Base-by-base conservation (phyloP, 2,888 invertebrate genomes). In the Nipponacmea schrenckii region DNA sequence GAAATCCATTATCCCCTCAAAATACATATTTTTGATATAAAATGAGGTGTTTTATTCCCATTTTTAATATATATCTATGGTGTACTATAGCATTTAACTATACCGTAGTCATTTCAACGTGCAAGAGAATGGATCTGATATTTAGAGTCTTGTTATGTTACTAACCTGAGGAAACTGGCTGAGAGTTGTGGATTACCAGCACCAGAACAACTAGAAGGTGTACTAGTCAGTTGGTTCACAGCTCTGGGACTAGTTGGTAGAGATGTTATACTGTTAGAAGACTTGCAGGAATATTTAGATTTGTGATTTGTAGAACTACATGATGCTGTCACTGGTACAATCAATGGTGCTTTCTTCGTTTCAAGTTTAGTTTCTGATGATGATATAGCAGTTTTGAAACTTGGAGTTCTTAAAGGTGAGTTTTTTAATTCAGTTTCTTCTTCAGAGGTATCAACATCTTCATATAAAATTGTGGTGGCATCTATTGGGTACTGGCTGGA, bases 361-460 rank as follows among this genome's bases (percentile, higher is more conserved):
- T 70, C 70, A 12, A 70, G 20, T n/a, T 62, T 62, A 14, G 48
- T 66, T 27, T 56, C 44, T 14, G 70, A 70, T 17, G 31, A 27
- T 20, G 70, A 70, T 24, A 70, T 56, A 10, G 70, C 70, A 17
- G 50, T 66, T 45, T n/a, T 45, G 56, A 70, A 70, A 48, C 70
- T 70, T 65, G 70, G 70, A n/a, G 70, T 70, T 65, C 70, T 46
- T 2, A n/a, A 17, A 10, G 66, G 65, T 4, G 65, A 65, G 26
- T 39, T 70, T n/a, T 50, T 66, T 48, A 24, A 26, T 56, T 45
- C 48, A 5, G 39, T 39, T 39, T 39, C 39, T 39, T 39, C 39
- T 39, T 39, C 39, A 8, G 39, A 39, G 8, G 5, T 8, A 39
- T 39, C 8, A 39, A 39, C 39, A 39, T 39, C 39, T 39, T 39